Conservation (phyloP, 2,113 vertebrate genomes). For the Narcine bancroftii region DNA sequence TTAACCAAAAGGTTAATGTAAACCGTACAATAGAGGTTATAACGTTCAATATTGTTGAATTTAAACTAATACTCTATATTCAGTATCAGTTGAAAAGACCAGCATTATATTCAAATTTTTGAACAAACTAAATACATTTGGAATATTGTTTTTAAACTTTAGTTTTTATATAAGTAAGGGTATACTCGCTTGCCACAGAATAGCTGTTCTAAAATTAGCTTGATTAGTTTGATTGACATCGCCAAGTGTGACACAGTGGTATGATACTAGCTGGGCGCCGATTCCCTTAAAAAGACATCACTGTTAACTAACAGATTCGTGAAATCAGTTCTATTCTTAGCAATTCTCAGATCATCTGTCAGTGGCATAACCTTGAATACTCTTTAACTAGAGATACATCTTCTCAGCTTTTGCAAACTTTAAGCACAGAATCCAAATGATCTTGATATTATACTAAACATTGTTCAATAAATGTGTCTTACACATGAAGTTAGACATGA, state of each 20-base stretch:
- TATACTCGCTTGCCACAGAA: conserved; percentile 60
- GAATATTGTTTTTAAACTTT: not conserved
- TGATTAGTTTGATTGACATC: conserved; percentile 74
- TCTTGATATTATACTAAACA: not conserved
- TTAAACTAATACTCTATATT: not conserved
- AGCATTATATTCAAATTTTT: not conserved
- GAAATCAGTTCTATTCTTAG: conserved; percentile 95
- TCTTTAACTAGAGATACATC: conserved; percentile 41
- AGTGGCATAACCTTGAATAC: conserved; percentile 69
- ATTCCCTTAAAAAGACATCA: conserved; percentile 99
- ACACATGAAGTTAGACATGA: not conserved
- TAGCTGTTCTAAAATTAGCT: conserved; percentile 82
- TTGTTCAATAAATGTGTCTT: not conserved
- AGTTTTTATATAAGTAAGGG: conserved; percentile 51
- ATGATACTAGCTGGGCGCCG: conserved; percentile 77
- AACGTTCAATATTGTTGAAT: not conserved
- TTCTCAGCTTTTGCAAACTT: not conserved
- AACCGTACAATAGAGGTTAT: not conserved
- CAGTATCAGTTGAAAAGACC: not conserved
- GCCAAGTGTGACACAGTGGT: conserved; percentile 83
- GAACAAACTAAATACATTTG: not conserved
- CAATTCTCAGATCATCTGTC: conserved; percentile 57
- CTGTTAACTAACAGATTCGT: conserved; percentile 61
- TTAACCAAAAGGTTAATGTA: conserved; percentile 7
- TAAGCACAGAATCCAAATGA: conserved; percentile 30